A percentile compares a stretch with the other conserved stretches of the same genome.
Evolutionary conservation across 1,140 invertebrate species (phyloP).

Genomic region (Drosophila gunungcola): DNA sequence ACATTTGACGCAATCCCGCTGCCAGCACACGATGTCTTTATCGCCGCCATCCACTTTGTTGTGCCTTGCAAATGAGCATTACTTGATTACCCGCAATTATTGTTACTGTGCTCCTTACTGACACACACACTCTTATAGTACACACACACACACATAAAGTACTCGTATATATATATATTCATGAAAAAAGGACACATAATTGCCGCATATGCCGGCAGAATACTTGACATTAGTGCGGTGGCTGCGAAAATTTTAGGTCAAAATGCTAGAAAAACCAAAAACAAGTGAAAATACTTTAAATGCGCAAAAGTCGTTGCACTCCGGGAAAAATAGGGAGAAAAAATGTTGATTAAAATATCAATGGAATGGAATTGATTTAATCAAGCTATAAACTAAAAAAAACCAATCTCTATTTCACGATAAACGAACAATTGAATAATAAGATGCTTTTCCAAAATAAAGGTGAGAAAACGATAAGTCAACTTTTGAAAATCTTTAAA

Average conservation of each 20-base stretch:
- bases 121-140: slow-evolving; percentile 17
- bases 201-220: slow-evolving; percentile 65
- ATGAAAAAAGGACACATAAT: slow-evolving; percentile 54
- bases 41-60: slow-evolving; percentile 56
- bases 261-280: slow-evolving; percentile 62
- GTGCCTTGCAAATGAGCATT: slow-evolving; percentile 75
- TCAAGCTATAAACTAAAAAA: no score
- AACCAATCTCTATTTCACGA: no score
- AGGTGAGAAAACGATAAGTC: no score
- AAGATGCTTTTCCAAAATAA: no score
- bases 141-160: slow-evolving; percentile 3
- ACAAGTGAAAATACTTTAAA: slow-evolving; percentile 58
- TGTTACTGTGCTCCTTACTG: slow-evolving; percentile 51
- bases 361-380: no score
- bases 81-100: slow-evolving; percentile 79
- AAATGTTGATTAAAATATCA: no score
- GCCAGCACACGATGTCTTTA: slow-evolving; percentile 51
- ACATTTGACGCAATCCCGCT: slow-evolving; percentile 61
- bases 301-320: slow-evolving; percentile 28
- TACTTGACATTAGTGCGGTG: slow-evolving; percentile 74
- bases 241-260: slow-evolving; percentile 72
- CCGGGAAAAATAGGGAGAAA: neutral
- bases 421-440: no score
- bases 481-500: no score
- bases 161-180: neutral